phyloP scores from a whole-genome alignment of 1,140 invertebrate genomes.

The Vanessa tameamea region DNA sequence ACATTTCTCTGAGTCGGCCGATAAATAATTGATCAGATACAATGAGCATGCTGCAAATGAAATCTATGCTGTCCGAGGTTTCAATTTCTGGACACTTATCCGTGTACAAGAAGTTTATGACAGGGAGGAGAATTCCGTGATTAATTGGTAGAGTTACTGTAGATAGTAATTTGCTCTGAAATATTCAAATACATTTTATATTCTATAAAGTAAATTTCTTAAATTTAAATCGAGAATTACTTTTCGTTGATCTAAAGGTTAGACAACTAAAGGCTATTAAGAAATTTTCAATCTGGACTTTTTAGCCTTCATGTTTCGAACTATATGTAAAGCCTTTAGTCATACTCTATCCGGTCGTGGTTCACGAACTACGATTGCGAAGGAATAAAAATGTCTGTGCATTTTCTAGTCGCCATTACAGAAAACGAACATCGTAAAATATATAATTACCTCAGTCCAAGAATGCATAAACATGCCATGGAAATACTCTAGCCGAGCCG shows the following conservation, averaged over 20 bases:
- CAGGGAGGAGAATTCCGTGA: conserved; percentile 80
- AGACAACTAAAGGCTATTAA: too few species aligned
- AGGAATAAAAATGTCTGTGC: too few species aligned
- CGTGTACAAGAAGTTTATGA: conserved; percentile 86
- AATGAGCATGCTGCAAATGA: conserved; percentile 85
- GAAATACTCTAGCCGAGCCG: conserved; percentile 88
- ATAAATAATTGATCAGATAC: conserved; percentile 87
- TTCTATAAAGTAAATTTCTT: too few species aligned
- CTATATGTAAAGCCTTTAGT: too few species aligned
- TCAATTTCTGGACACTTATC: conserved; percentile 82
- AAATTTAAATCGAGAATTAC: too few species aligned
- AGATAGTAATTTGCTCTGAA: conserved; percentile 73
- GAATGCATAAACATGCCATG: conserved; percentile 86
- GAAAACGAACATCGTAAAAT: too few species aligned
- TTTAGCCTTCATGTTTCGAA: too few species aligned
- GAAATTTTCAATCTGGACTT: too few species aligned
- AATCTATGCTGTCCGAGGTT: conserved; percentile 81
- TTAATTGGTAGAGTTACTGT: conserved; percentile 77
- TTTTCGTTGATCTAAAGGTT: too few species aligned
- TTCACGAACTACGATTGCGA: too few species aligned
- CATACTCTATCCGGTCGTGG: too few species aligned
- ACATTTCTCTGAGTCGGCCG: conserved; percentile 83
- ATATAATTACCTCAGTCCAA: conserved; percentile 84
- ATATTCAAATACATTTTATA: conserved; percentile 18
- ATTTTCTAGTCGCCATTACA: too few species aligned